phyloP scores from a whole-genome alignment of 1,140 invertebrate species.

The Rhizoglyphus robini region DNA sequence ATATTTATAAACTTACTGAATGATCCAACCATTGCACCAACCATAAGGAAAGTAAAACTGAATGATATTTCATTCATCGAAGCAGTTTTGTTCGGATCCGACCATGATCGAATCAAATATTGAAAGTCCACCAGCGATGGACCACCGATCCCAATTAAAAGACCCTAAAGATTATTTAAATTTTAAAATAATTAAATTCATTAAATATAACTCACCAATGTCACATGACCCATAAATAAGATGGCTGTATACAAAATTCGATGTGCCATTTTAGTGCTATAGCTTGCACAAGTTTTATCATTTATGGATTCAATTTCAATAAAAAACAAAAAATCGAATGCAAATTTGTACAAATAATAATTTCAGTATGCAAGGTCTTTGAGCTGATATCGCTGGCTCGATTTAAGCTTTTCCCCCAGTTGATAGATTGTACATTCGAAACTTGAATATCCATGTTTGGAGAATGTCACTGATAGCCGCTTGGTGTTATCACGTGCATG shows the following conservation, averaged over 20 bases:
- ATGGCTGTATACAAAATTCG: not conserved
- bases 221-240: not conserved
- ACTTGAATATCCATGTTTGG: too few species aligned
- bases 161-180: not conserved
- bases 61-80: not conserved
- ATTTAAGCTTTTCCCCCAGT: too few species aligned
- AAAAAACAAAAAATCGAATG: too few species aligned
- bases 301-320: too few species aligned
- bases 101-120: not conserved
- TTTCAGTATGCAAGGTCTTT: too few species aligned
- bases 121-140: not conserved
- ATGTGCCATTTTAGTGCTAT: too few species aligned
- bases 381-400: too few species aligned
- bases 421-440: too few species aligned
- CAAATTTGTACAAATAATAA: too few species aligned
- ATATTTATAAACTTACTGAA: not conserved
- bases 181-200: not conserved
- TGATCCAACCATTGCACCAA: constrained; percentile 4
- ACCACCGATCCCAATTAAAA: not conserved
- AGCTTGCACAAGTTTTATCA: too few species aligned
- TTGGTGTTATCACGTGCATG: too few species aligned
- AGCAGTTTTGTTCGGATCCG: not conserved
- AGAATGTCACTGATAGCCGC: too few species aligned
- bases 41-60: not conserved
- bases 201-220: not conserved